Evolutionary conservation across 2,888 invertebrate genomes (phyloP).

Genomic region (Spisula subtruncata): DNA sequence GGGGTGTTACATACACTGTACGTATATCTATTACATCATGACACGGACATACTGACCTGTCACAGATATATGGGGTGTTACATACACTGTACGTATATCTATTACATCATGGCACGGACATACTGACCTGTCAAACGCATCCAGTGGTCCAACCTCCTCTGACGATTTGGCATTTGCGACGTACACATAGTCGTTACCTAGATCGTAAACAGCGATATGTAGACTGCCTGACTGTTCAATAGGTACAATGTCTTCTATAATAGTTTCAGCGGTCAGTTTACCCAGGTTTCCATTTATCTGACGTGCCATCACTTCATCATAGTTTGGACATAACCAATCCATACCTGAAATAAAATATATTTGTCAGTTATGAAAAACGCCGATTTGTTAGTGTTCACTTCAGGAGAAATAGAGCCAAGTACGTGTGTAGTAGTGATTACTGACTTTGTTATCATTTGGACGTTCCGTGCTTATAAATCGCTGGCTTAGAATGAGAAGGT

Average conservation of each 20-base stretch:
- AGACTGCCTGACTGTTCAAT: constrained; percentile 79
- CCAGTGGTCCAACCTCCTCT: constrained; percentile 72
- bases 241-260: constrained; percentile 76
- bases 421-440: not conserved
- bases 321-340: constrained; percentile 81
- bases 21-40: too few species aligned
- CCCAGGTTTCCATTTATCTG: constrained; percentile 75
- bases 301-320: constrained; percentile 71
- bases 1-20: too few species aligned
- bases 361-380: not conserved
- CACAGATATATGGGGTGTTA: too few species aligned
- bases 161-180: constrained; percentile 76
- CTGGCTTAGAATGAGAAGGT: too few species aligned
- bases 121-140: constrained; percentile 78
- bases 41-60: too few species aligned
- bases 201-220: constrained; percentile 79
- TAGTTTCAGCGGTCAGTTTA: constrained; percentile 73
- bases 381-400: not conserved
- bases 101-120: too few species aligned
- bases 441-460: too few species aligned
- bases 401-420: not conserved
- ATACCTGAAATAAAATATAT: constrained; percentile 69
- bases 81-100: too few species aligned
- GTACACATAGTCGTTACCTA: constrained; percentile 74
- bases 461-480: too few species aligned